Evolutionary conservation across 1,140 invertebrate species (phyloP).

Genomic region (Armadillidium nasatum): DNA sequence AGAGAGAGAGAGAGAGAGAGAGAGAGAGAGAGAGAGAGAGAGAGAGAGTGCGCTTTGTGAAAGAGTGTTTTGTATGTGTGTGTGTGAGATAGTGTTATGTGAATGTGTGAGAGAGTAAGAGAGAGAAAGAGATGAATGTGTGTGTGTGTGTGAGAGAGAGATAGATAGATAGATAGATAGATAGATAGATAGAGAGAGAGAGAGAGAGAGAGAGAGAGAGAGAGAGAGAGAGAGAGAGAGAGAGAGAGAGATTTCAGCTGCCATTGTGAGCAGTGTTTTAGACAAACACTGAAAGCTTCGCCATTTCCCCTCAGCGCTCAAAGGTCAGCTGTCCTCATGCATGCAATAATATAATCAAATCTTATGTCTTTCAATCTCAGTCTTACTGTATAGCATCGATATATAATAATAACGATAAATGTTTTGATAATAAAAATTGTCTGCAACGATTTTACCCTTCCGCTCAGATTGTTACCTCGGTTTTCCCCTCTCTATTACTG

Average conservation of each 20-base stretch:
- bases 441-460: slow-evolving; percentile 1
- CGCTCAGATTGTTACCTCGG: background rate
- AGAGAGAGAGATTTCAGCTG: background rate
- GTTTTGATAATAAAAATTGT: background rate
- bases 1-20: too few species aligned
- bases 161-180: too few species aligned
- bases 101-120: too few species aligned
- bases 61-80: too few species aligned
- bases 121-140: too few species aligned
- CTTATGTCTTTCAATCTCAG: background rate
- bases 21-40: too few species aligned
- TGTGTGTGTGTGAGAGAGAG: too few species aligned
- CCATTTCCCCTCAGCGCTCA: background rate
- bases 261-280: background rate
- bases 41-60: too few species aligned
- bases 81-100: too few species aligned
- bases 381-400: background rate
- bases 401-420: background rate
- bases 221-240: too few species aligned
- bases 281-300: background rate
- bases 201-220: too few species aligned
- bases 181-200: too few species aligned
- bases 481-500: background rate
- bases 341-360: background rate
- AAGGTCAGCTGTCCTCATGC: background rate